A percentile compares a stretch with the other conserved stretches of the same genome.
Evolutionary conservation across 23 tunicate genomes (phyloP).

Genomic region (Ascidia mentula): DNA sequence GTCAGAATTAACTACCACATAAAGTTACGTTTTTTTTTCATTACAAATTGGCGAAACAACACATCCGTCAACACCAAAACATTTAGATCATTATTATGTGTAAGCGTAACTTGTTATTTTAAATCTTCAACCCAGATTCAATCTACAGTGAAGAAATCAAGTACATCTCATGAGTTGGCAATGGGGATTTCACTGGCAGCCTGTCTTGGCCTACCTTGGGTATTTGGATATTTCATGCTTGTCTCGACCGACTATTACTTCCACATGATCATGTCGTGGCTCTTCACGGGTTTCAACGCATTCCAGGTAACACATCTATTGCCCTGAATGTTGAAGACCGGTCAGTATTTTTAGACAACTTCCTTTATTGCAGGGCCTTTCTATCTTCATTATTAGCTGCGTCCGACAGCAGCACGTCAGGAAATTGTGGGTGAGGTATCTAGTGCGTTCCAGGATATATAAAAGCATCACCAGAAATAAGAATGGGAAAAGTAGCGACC

Average conservation of each 20-base stretch:
- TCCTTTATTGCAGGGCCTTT: not conserved
- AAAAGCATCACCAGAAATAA: not conserved
- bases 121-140: not conserved
- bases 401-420: not conserved
- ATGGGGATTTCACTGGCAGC: not conserved
- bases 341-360: not conserved
- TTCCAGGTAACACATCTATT: not conserved
- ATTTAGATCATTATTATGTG: too few relatives aligned
- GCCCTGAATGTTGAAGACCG: not conserved
- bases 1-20: too few relatives aligned
- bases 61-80: too few relatives aligned
- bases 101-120: too few relatives aligned
- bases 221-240: not conserved
- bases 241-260: not conserved
- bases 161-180: not conserved
- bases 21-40: too few relatives aligned
- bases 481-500: not conserved
- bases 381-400: slow-evolving; percentile 2
- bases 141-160: not conserved
- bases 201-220: not conserved
- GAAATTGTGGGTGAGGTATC: not conserved
- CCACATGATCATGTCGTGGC: not conserved
- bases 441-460: not conserved
- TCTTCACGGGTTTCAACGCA: not conserved
- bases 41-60: too few relatives aligned